phyloP scores from a whole-genome alignment of 2,113 vertebrate species.

The Calypte anna region DNA sequence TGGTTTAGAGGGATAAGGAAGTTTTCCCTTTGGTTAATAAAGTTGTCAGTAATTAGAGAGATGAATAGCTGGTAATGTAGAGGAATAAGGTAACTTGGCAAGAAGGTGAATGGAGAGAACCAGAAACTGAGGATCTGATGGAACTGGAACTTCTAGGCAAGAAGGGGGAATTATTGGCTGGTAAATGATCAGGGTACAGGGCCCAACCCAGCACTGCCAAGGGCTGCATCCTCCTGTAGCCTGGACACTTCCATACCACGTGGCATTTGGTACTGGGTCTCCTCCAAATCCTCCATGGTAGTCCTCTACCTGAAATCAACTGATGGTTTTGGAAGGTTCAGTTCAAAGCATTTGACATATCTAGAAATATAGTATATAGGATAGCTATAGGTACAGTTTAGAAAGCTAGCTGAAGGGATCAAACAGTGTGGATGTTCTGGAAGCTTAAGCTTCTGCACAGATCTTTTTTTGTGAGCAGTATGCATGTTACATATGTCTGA shows the following conservation, averaged over 20 bases:
- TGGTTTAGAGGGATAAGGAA: not conserved
- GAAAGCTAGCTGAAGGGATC: not conserved
- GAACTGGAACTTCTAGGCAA: not conserved
- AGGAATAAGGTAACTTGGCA: not conserved
- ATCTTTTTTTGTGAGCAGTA: not conserved
- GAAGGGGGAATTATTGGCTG: not conserved
- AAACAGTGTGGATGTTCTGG: not conserved
- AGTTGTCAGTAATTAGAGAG: not conserved
- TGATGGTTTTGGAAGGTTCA: not conserved
- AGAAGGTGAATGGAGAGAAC: not conserved
- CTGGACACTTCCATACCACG: accelerated
- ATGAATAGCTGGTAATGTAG: not conserved
- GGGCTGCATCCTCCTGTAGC: not conserved
- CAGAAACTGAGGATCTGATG: not conserved
- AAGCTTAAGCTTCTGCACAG: not conserved
- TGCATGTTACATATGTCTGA: accelerated
- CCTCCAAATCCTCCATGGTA: not conserved
- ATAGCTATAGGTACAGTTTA: not conserved
- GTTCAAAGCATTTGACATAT: not conserved
- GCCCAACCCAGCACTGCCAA: not conserved
- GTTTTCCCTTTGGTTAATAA: not conserved
- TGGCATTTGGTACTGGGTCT: not conserved
- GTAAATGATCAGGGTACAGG: not conserved
- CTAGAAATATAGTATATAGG: no score
- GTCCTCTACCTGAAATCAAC: not conserved